Percentiles rank a stretch among this genome's conserved stretches.
These are phyloP conservation scores for Cervus canadensis DNA, from an alignment of 2,113 vertebrate species.

Conservation along the genomic window DNA sequence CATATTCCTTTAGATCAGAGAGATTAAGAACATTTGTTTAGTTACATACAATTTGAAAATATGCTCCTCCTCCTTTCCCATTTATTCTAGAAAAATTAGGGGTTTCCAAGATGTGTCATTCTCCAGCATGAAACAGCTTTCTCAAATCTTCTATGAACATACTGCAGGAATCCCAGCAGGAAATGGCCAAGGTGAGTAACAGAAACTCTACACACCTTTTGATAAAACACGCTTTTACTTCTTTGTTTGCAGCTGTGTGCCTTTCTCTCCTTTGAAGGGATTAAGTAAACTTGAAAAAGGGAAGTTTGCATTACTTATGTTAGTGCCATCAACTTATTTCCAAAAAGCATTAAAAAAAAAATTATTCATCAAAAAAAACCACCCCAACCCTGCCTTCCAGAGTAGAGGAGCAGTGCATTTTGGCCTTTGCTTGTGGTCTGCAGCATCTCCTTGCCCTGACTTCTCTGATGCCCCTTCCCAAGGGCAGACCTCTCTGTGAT, in stretches of 20 bases:
- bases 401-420: neutral
- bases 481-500: neutral
- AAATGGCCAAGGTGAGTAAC: neutral
- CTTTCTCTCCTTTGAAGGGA: neutral
- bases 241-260: neutral
- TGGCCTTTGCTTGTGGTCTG: neutral
- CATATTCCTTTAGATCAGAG: neutral
- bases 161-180: neutral
- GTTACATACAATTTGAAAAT: neutral
- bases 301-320: neutral
- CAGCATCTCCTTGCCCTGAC: neutral
- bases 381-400: neutral
- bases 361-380: neutral
- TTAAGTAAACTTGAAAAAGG: neutral
- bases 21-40: slow-evolving; percentile 14
- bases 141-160: neutral
- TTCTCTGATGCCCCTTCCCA: neutral
- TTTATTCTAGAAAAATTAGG: neutral
- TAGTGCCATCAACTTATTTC: neutral
- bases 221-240: neutral
- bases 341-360: neutral
- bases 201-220: neutral
- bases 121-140: neutral
- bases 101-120: neutral
- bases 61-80: too few species aligned